A percentile compares a stretch with the other conserved stretches of the same genome.
Evolutionary conservation across 2,888 invertebrate species (phyloP).

Genomic region (Lamproptera curius): DNA sequence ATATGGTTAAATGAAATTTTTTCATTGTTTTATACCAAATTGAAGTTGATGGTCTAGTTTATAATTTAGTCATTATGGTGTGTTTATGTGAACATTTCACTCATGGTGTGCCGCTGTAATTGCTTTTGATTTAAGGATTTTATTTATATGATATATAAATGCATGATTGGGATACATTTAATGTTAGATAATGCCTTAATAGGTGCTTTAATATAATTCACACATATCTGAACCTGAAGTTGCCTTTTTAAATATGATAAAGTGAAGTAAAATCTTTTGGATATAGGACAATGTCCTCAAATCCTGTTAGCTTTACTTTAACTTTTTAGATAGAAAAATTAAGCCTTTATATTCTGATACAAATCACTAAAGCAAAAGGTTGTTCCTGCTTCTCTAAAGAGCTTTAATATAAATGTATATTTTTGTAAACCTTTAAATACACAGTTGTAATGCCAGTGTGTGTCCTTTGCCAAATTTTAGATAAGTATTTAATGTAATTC

Average conservation of each 20-base stretch:
- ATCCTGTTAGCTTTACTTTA: constrained; percentile 57
- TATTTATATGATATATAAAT: constrained; percentile 57
- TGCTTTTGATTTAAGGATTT: constrained; percentile 61
- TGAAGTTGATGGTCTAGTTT: constrained; percentile 68
- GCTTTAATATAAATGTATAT: constrained; percentile 59
- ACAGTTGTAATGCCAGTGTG: constrained; percentile 48
- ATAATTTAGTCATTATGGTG: constrained; percentile 75
- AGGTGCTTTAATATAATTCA: constrained; percentile 73
- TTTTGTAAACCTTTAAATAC: constrained; percentile 58
- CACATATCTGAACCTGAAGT: constrained; percentile 74
- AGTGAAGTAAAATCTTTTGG: constrained; percentile 62
- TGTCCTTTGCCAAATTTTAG: constrained; percentile 70
- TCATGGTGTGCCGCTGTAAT: constrained; percentile 69
- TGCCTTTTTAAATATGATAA: constrained; percentile 76
- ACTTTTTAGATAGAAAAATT: constrained; percentile 60
- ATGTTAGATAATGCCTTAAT: constrained; percentile 61
- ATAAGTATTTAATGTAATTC: constrained; percentile 64
- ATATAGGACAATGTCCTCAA: constrained; percentile 67
- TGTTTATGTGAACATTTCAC: constrained; percentile 64
- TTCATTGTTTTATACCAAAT: constrained; percentile 67
- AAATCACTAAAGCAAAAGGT: constrained; percentile 47
- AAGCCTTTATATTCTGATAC: constrained; percentile 45
- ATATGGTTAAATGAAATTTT: constrained; percentile 57
- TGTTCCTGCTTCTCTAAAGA: constrained; percentile 58
- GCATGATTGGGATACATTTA: constrained; percentile 64